Base-by-base conservation (phyloP, 1,140 invertebrate species). In the Brachionus koreanus region DNA sequence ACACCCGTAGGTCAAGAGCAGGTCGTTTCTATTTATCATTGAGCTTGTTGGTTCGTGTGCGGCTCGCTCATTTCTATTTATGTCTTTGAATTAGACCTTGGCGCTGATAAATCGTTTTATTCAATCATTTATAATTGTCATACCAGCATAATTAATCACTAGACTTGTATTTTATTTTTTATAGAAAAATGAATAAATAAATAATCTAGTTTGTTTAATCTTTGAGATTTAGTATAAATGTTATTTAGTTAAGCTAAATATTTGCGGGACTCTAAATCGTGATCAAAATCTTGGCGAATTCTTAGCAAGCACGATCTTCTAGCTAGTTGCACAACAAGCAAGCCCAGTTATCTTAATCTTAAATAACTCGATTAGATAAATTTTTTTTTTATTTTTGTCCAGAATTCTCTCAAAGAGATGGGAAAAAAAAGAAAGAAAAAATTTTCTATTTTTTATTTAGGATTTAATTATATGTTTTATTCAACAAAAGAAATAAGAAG, bases 121-220 rank as follows among this genome's bases (percentile, higher is more conserved):
- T 65, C 61, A 65, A 65, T 65, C 61, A 65, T 65, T 65, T 65
- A 65, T 65, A 65, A 65, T 65, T 65, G 61, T 65, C 61, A 65
- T 65, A 33, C 33, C 5, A 65, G 7, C 25, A 65, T 33, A 65
- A 65, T 65, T 65, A 65, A 65, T 65, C 61, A 65, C 61, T 65
- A 33, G 61, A 23, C 23, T 33, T 65, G 3, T 13, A n/a, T 33
- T 65, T 13, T 13, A 2, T 12, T 12, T 46, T 12, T 12, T n/a
- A n/a, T n/a, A n/a, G n/a, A n/a, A 46, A 13, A 65, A 65, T 65
- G 33, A 35, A 65, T 65, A 65, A 65, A 65, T 16, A 52, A 52
- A 33, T 65, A 65, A 65, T 29, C 61, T 65, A 65, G 61, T 65
- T 65, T 65, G 33, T 65, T 65, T 65, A 65, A 65, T 65, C 61